phyloP scores from a whole-genome alignment of 2,113 vertebrate species.

The Centropus unirufus region DNA sequence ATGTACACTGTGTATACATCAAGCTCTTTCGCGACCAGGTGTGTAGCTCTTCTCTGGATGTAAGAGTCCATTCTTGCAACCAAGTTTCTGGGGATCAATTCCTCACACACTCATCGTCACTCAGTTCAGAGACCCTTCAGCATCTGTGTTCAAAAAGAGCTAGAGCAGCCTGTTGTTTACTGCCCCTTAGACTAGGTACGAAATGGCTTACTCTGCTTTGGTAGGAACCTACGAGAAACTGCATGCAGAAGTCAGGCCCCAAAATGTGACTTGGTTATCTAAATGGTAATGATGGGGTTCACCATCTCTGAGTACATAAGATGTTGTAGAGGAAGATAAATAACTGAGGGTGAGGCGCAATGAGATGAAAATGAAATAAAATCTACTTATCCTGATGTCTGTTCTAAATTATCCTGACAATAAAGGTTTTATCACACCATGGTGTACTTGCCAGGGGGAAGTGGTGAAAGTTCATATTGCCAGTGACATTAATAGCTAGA shows the following conservation, averaged over 20 bases:
- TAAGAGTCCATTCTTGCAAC: neutral
- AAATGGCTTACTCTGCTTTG: neutral
- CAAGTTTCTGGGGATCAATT: neutral
- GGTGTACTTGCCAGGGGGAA: neutral
- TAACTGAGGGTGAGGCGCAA: neutral
- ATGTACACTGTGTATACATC: neutral
- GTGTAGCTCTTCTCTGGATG: neutral
- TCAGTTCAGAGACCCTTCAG: neutral
- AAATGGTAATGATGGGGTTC: neutral
- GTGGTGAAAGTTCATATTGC: neutral
- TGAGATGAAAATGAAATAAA: conserved; percentile 13
- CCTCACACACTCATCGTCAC: neutral
- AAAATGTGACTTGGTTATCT: neutral
- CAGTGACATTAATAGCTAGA: neutral
- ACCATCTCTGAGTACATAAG: neutral
- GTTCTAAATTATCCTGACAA: conserved; percentile 5
- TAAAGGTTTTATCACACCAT: conserved; percentile 19
- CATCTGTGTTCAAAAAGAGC: neutral
- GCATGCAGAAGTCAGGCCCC: neutral
- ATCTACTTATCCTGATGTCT: neutral
- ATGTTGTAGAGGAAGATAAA: neutral
- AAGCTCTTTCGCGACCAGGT: neutral
- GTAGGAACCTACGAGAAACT: neutral
- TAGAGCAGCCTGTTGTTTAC: neutral
- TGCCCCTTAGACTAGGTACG: neutral